Base-by-base conservation (phyloP, 2,888 invertebrate genomes). In the Tortrix viridana region DNA sequence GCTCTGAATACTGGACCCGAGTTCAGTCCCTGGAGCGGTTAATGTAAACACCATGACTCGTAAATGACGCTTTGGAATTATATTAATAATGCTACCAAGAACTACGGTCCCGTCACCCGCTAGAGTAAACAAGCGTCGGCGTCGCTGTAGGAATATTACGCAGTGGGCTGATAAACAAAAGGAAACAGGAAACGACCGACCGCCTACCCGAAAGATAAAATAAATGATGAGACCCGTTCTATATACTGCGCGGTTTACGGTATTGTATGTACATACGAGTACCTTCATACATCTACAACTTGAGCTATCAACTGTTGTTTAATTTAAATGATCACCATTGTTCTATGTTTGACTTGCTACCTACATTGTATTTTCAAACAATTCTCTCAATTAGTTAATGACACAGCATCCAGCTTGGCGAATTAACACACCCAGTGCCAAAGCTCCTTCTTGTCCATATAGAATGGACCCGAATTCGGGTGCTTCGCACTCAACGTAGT, bases 161-260 rank as follows among this genome's bases (percentile, higher is more conserved):
- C 58, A 58, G 37, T 50, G 19, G 16, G n/a, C 16, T 32, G 58
- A 63, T 58, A 63, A 58, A 57, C 57, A 22, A 63, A 48, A 58
- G 63, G 63, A 58, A 63, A 58, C 57, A 63, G 63, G 63, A 63
- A 63, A 47, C 47, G 23, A 20, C 26, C 22, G 20, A 18, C 57
- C 46, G 26, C 46, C 57, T 32, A 52, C 46, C 44, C 41, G 46
- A 58, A 47, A 53, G 63, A 63, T 63, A 63, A 60, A 18, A 56
- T 37, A 22, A n/a, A 52, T 12, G 32, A 49, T 18, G 14, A 46
- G 22, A 20, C 5, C 38, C 32, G n/a, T 22, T 18, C 49, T 49
- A 49, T n/a, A 32, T 32, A 50, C 50, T 37, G 26, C 47, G 41
- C 38, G 38, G 47, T 19, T 22, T 19, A 37, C 22, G 18, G 1